These are phyloP conservation scores for Pagrus major DNA, from an alignment of 2,113 vertebrate species.

Conservation along the genomic window DNA sequence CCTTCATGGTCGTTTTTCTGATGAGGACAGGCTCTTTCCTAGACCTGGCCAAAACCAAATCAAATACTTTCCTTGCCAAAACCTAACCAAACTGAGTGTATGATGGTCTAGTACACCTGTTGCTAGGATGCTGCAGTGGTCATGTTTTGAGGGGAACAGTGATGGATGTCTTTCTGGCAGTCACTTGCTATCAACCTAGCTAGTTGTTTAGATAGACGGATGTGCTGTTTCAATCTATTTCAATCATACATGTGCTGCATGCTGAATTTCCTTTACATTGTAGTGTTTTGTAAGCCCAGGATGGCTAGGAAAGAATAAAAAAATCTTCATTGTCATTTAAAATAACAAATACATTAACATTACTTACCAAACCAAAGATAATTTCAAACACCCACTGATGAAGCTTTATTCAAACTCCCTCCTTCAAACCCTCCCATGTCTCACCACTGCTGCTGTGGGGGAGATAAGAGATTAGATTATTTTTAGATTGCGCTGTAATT, in stretches of 20 bases:
- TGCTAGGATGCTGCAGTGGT: too few relatives aligned
- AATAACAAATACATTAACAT: background rate
- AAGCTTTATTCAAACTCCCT: background rate
- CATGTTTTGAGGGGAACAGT: too few relatives aligned
- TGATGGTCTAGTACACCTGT: too few relatives aligned
- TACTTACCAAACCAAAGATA: background rate
- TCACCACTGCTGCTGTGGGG: constrained; percentile 52
- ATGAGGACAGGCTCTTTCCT: too few relatives aligned
- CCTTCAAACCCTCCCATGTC: background rate
- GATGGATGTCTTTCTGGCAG: too few relatives aligned
- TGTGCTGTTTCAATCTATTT: background rate
- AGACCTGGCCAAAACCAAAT: too few relatives aligned
- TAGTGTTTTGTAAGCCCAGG: background rate
- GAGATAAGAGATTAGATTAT: constrained; percentile 77
- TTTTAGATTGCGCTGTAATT: constrained; percentile 77
- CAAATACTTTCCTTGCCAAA: too few relatives aligned
- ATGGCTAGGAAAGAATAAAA: background rate
- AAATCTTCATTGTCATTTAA: background rate
- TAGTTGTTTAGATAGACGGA: too few relatives aligned
- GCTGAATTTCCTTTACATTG: background rate
- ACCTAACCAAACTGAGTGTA: too few relatives aligned
- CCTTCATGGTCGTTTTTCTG: too few relatives aligned
- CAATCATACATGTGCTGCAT: background rate
- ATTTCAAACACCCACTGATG: background rate
- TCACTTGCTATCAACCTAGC: too few relatives aligned